These are phyloP conservation scores for Styela clava DNA, from an alignment of 23 tunicate species.

Conservation along the genomic window DNA sequence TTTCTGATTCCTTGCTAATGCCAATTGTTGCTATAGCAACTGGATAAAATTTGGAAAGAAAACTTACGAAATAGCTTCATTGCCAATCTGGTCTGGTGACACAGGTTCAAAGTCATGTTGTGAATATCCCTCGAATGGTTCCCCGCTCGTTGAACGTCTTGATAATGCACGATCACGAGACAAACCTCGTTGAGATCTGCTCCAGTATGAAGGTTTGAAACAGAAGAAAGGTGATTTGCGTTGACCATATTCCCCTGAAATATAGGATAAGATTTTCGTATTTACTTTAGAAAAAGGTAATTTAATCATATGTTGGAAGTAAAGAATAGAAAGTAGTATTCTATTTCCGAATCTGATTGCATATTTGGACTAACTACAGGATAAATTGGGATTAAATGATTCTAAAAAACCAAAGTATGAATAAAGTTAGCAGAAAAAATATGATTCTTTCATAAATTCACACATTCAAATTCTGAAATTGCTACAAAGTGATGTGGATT, in stretches of 20 bases:
- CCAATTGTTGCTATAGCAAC: too few species aligned
- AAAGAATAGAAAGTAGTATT: not conserved
- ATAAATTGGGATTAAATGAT: too few species aligned
- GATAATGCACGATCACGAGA: not conserved
- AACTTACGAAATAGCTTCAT: constrained; percentile 57
- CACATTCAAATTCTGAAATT: too few species aligned
- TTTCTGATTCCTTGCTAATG: too few species aligned
- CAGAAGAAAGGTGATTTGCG: constrained; percentile 47
- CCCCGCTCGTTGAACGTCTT: not conserved
- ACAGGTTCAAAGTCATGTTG: constrained; percentile 55
- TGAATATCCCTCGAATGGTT: not conserved
- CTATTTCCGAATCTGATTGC: not conserved
- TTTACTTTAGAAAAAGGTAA: too few species aligned
- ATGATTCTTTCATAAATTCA: too few species aligned
- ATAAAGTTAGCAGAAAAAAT: too few species aligned
- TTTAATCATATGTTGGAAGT: not conserved
- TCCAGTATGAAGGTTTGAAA: constrained; percentile 78
- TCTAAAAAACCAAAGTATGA: too few species aligned
- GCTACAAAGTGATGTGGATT: too few species aligned
- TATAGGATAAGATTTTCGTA: too few species aligned
- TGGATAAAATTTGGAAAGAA: too few species aligned
- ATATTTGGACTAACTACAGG: too few species aligned
- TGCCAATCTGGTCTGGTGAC: constrained; percentile 37
- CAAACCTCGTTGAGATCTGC: not conserved
- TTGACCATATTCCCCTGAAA: constrained; percentile 82